These are phyloP conservation scores for Tenthredo livida DNA, from an alignment of 2,888 invertebrate species.

Conservation along the genomic window DNA sequence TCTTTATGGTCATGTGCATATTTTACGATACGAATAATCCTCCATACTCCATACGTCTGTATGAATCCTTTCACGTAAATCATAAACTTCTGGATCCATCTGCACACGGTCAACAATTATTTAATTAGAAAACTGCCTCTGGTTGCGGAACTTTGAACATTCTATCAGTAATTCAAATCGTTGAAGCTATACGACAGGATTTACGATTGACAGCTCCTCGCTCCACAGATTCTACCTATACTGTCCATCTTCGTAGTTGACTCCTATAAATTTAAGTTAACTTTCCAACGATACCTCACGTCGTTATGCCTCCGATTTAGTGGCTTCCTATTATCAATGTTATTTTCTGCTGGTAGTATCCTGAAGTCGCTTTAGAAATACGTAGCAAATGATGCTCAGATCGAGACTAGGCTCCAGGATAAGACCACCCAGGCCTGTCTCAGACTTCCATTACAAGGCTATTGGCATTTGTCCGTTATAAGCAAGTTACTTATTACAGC, in stretches of 20 bases:
- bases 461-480: constrained; percentile 46
- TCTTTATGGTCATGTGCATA: background rate
- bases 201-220: constrained; percentile 45
- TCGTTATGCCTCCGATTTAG: constrained; percentile 31
- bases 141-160: constrained; percentile 27
- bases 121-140: constrained; percentile 11
- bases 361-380: background rate
- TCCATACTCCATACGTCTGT: background rate
- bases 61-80: background rate
- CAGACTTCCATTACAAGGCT: constrained; percentile 41
- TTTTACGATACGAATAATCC: background rate
- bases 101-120: background rate
- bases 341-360: background rate
- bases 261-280: constrained; percentile 41
- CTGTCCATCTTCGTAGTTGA: constrained; percentile 43
- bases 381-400: constrained; percentile 39
- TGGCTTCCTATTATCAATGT: constrained; percentile 18
- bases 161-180: constrained; percentile 33
- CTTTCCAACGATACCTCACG: constrained; percentile 45
- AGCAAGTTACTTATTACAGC: constrained; percentile 49
- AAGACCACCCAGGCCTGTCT: constrained; percentile 45
- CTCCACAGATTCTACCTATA: background rate
- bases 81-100: background rate
- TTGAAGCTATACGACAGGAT: constrained; percentile 13
- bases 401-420: constrained; percentile 32